These are phyloP conservation scores for Typhlichthys subterraneus DNA, from an alignment of 2,797 vertebrate species.

Conservation along the genomic window DNA sequence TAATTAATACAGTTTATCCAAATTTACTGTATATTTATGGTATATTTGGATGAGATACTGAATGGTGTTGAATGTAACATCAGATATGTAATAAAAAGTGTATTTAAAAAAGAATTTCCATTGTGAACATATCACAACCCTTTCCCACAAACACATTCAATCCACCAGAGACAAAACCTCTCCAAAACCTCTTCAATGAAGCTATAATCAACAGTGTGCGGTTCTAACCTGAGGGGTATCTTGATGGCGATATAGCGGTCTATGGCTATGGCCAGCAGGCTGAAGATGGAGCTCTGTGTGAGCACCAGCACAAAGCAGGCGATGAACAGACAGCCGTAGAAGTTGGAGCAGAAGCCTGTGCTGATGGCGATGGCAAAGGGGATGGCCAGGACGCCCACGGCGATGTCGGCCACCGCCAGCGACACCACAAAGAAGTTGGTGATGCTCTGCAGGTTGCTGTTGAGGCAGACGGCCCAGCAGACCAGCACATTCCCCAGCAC, in stretches of 20 bases:
- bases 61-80: background rate
- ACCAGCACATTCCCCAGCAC: constrained; percentile 93
- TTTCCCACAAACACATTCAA: no score
- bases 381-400: constrained; percentile 92
- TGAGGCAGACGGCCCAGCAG: constrained; percentile 94
- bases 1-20: background rate
- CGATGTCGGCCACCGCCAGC: constrained; percentile 91
- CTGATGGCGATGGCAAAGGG: constrained; percentile 94
- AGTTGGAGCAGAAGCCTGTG: constrained; percentile 92
- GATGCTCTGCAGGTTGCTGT: constrained; percentile 95
- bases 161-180: no score
- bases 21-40: background rate
- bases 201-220: background rate
- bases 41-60: background rate
- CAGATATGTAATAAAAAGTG: background rate
- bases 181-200: no score
- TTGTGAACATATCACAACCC: no score
- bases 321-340: constrained; percentile 94
- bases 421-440: constrained; percentile 97
- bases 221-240: constrained; percentile 86
- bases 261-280: constrained; percentile 92
- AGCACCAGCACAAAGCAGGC: constrained; percentile 94
- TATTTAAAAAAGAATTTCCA: background rate
- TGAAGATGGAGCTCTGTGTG: constrained; percentile 98
- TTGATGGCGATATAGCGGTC: constrained; percentile 96